These are phyloP conservation scores for Gymnoscopelus microlampas DNA, from an alignment of 2,797 vertebrate species.

Conservation along the genomic window DNA sequence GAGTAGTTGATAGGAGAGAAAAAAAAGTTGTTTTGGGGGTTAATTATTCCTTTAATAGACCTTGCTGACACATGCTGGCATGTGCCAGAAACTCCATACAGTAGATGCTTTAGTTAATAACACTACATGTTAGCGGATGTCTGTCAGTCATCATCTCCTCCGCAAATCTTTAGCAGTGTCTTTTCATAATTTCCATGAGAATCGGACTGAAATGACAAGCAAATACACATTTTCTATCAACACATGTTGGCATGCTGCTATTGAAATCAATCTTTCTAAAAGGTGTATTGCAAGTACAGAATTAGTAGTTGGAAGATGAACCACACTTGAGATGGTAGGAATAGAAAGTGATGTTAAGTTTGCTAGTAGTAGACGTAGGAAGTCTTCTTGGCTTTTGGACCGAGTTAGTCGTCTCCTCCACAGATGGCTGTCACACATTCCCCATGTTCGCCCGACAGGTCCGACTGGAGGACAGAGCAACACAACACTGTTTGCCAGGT, in stretches of 20 bases:
- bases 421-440: slow-evolving; percentile 64
- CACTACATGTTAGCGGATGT: not conserved
- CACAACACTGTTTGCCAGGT: slow-evolving; percentile 7
- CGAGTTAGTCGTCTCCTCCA: slow-evolving; percentile 61
- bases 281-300: not conserved
- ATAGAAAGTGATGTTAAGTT: not conserved
- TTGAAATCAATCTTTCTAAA: not conserved
- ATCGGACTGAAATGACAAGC: slow-evolving; percentile 42
- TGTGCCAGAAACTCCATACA: not conserved
- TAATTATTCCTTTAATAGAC: no score
- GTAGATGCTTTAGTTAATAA: not conserved
- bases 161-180: slow-evolving; percentile 41
- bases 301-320: slow-evolving; percentile 13
- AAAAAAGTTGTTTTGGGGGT: no score
- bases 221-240: slow-evolving; percentile 16
- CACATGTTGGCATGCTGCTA: not conserved
- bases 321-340: not conserved
- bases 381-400: not conserved
- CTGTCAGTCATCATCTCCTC: slow-evolving; percentile 38
- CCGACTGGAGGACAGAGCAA: slow-evolving; percentile 54
- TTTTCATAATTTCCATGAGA: slow-evolving; percentile 27
- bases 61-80: no score
- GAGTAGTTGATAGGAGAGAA: no score
- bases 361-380: not conserved
- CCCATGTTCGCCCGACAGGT: slow-evolving; percentile 35